Conservation (phyloP, 2,797 vertebrate genomes). For the Sebastes reedi region DNA sequence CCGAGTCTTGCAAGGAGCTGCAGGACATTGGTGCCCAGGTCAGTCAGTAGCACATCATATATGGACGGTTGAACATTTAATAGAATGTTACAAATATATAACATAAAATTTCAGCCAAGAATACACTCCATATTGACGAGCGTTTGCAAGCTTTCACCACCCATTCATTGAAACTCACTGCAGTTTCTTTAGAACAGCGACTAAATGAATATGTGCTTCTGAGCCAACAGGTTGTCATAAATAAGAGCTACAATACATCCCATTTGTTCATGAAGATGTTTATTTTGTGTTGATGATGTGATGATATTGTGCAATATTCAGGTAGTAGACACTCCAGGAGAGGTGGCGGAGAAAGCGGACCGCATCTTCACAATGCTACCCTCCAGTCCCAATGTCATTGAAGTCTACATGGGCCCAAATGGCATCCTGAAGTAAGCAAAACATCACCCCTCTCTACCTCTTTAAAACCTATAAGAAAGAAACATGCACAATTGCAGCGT, state of each 20-base stretch:
- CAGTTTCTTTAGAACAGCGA: background rate
- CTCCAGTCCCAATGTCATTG: constrained; percentile 91
- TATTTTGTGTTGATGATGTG: background rate
- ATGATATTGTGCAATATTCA: constrained; percentile 52
- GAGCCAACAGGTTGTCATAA: background rate
- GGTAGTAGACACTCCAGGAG: constrained; percentile 92
- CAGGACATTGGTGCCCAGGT: constrained; percentile 95
- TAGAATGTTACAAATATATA: background rate
- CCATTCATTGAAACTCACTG: background rate
- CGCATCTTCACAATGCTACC: constrained; percentile 98
- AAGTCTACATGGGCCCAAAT: constrained; percentile 92
- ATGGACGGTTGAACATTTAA: background rate
- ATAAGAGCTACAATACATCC: background rate
- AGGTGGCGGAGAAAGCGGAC: constrained; percentile 96
- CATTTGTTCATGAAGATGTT: background rate
- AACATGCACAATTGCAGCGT: background rate
- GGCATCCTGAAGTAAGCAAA: constrained; percentile 87
- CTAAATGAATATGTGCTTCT: background rate
- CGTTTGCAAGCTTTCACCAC: background rate
- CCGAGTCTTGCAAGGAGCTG: constrained; percentile 94
- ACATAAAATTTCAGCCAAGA: background rate
- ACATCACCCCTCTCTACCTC: background rate
- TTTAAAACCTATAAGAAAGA: background rate
- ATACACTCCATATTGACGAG: background rate
- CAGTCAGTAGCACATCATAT: background rate